Evolutionary conservation across 2,113 vertebrate genomes (phyloP).

Genomic region (Panthera tigris): DNA sequence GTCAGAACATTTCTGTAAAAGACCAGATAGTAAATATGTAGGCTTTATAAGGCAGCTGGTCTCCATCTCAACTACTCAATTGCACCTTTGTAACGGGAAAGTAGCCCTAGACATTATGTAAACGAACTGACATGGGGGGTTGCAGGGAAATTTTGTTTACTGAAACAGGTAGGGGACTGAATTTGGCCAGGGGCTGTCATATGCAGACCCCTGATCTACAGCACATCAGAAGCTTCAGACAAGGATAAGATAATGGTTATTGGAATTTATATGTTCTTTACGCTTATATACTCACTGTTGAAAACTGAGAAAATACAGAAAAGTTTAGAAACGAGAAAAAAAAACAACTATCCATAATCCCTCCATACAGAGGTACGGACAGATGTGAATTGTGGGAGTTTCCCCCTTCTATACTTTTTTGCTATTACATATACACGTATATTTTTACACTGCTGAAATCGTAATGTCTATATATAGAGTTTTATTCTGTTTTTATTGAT

Average conservation of each 20-base stretch:
- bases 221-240: neutral
- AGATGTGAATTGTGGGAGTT: neutral
- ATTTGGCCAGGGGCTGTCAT: neutral
- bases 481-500: neutral
- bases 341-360: neutral
- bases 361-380: neutral
- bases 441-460: slow-evolving; percentile 15
- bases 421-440: neutral
- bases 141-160: neutral
- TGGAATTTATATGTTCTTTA: neutral
- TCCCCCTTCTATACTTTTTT: neutral
- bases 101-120: neutral
- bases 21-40: neutral
- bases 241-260: neutral
- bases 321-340: neutral
- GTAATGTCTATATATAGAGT: neutral
- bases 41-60: neutral
- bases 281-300: neutral
- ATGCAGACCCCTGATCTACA: neutral
- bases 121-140: neutral
- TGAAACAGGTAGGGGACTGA: neutral
- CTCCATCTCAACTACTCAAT: neutral
- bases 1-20: neutral
- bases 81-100: neutral
- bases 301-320: slow-evolving; percentile 36